These are phyloP conservation scores for Dreissena rostriformis DNA, from an alignment of 1,140 invertebrate genomes.

Conservation along the genomic window DNA sequence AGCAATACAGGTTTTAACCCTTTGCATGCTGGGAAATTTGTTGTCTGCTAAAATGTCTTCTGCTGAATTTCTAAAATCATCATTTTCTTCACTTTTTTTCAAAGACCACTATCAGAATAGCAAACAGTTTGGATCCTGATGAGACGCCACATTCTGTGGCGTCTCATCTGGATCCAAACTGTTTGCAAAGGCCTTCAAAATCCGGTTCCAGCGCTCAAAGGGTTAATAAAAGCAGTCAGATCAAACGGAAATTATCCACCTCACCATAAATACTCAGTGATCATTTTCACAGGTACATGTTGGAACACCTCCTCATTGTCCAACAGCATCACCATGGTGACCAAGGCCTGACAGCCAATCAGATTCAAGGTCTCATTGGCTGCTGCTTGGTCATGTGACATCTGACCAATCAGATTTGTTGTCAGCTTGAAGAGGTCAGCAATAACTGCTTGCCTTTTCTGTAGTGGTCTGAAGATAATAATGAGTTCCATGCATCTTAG, in stretches of 20 bases:
- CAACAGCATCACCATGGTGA: conserved; percentile 42
- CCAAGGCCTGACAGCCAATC: conserved; percentile 29
- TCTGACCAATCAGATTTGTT: neutral
- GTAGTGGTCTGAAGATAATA: conserved; percentile 4
- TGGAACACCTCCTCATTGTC: conserved; percentile 48
- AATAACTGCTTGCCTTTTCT: neutral
- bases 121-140: too few species aligned
- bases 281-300: conserved; percentile 27
- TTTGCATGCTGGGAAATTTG: too few species aligned
- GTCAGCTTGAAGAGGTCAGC: conserved; percentile 1
- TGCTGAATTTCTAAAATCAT: too few species aligned
- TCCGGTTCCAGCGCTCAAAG: too few species aligned
- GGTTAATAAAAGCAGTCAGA: too few species aligned
- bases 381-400: neutral
- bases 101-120: too few species aligned
- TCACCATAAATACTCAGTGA: conserved; percentile 54
- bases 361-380: neutral
- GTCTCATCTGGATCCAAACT: too few species aligned
- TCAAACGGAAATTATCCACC: neutral
- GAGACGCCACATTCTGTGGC: too few species aligned
- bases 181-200: too few species aligned
- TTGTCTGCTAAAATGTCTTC: too few species aligned
- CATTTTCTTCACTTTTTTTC: too few species aligned
- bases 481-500: neutral
- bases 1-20: too few species aligned